These are phyloP conservation scores for Lytechinus variegatus DNA, from an alignment of 35 echinoderm and acorn worm genomes.

Conservation along the genomic window DNA sequence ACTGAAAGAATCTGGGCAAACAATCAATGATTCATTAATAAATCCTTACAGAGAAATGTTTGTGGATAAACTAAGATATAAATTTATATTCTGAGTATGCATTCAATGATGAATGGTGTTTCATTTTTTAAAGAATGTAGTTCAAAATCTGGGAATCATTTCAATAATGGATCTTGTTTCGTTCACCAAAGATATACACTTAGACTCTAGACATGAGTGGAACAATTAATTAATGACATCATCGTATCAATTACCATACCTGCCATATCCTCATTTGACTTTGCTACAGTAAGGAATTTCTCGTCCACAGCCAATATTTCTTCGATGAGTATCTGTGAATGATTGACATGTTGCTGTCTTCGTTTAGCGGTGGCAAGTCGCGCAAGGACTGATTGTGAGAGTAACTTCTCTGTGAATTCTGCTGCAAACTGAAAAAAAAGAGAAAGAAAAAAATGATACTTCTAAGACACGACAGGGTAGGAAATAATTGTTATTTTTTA, in stretches of 20 bases:
- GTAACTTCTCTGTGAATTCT: slow-evolving; percentile 80
- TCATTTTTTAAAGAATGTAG: background rate
- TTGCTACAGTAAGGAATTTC: slow-evolving; percentile 79
- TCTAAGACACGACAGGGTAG: no score
- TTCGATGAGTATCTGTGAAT: slow-evolving; percentile 84
- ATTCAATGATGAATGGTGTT: no score
- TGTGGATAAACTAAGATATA: no score
- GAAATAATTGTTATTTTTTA: no score
- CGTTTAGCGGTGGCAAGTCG: slow-evolving; percentile 41
- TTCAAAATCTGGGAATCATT: background rate
- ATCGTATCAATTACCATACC: slow-evolving; percentile 55
- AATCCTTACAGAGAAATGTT: no score
- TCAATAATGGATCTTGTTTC: background rate
- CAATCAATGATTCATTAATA: no score
- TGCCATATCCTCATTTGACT: slow-evolving; percentile 82
- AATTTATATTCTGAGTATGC: no score
- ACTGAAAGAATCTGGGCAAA: no score
- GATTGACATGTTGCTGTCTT: slow-evolving; percentile 55
- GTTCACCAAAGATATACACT: no score
- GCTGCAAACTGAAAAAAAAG: slow-evolving; percentile 80
- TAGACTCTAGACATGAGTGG: no score
- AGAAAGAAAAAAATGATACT: background rate
- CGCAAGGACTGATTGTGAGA: slow-evolving; percentile 78
- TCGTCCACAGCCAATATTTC: slow-evolving; percentile 85
- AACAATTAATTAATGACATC: no score